A percentile compares a stretch with the other conserved stretches of the same genome.
These are phyloP conservation scores for Dendronephthya gigantea DNA, from an alignment of 64 coral and sea anemone species.

Conservation along the genomic window DNA sequence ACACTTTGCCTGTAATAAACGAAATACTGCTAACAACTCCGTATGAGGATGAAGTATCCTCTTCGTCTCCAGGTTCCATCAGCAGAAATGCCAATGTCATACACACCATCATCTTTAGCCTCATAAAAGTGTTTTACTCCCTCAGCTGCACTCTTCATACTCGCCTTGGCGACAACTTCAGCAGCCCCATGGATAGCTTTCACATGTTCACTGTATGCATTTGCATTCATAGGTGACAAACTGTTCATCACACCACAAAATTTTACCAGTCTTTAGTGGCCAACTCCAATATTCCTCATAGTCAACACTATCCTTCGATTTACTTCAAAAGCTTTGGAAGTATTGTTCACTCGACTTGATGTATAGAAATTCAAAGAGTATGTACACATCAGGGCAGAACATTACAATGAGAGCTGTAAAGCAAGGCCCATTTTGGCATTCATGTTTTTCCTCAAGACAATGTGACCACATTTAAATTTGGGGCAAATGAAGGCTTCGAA, in stretches of 20 bases:
- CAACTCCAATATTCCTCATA: constrained; percentile 36
- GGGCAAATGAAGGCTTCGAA: neutral
- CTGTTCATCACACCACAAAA: constrained; percentile 41
- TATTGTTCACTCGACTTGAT: neutral
- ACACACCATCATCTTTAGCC: constrained; percentile 18
- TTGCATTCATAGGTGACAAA: constrained; percentile 24
- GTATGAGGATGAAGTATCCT: constrained; percentile 17
- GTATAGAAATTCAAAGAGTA: neutral
- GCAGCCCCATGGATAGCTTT: constrained; percentile 7
- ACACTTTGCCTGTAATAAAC: constrained; percentile 15
- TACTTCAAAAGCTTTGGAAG: constrained; percentile 29
- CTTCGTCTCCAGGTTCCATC: constrained; percentile 26
- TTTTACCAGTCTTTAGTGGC: constrained; percentile 30
- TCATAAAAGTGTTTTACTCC: constrained; percentile 40
- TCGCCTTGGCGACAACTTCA: neutral
- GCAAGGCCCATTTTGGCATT: constrained; percentile 8
- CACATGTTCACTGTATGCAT: constrained; percentile 11
- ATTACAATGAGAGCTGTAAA: constrained; percentile 12
- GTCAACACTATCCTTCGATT: constrained; percentile 36
- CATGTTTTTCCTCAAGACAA: constrained; percentile 19
- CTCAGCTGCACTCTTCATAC: constrained; percentile 31
- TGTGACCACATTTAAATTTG: neutral
- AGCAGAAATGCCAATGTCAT: neutral
- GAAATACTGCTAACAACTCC: constrained; percentile 15
- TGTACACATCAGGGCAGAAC: neutral